These are phyloP conservation scores for Drosophila affinis DNA, from an alignment of 2,888 invertebrate genomes.

Conservation along the genomic window DNA sequence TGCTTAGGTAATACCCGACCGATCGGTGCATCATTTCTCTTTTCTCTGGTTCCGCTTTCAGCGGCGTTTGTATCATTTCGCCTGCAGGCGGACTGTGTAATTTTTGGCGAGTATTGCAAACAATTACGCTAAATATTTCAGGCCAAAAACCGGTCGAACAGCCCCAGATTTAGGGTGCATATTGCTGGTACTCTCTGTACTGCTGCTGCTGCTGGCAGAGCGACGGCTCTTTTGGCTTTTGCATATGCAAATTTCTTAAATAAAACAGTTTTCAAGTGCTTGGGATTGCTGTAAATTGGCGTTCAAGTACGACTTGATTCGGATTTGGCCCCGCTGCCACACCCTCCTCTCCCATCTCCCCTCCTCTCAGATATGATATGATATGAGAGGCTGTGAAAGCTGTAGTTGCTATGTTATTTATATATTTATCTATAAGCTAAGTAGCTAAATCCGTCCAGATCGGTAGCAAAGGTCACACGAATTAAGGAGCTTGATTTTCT, in stretches of 20 bases:
- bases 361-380: neutral
- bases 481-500: slow-evolving; percentile 48
- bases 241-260: slow-evolving; percentile 66
- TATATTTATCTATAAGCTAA: slow-evolving; percentile 42
- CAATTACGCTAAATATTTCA: slow-evolving; percentile 14
- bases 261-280: slow-evolving; percentile 47
- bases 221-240: slow-evolving; percentile 48
- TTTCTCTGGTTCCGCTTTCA: slow-evolving; percentile 14
- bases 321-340: slow-evolving; percentile 39
- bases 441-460: slow-evolving; percentile 47
- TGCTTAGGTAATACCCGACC: slow-evolving; percentile 48
- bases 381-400: slow-evolving; percentile 25
- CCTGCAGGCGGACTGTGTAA: slow-evolving; percentile 4
- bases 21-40: slow-evolving; percentile 23
- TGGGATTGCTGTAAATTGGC: slow-evolving; percentile 62
- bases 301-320: slow-evolving; percentile 73
- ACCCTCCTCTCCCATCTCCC: neutral
- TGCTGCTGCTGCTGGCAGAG: neutral
- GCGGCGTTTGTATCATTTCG: no score
- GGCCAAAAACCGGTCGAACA: slow-evolving; percentile 20
- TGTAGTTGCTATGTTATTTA: slow-evolving; percentile 20
- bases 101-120: slow-evolving; percentile 14
- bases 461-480: slow-evolving; percentile 60
- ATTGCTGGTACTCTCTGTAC: slow-evolving; percentile 6
- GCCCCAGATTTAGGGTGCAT: slow-evolving; percentile 31